These are phyloP conservation scores for Drosophila tristis DNA, from an alignment of 1,140 invertebrate genomes.

Conservation along the genomic window DNA sequence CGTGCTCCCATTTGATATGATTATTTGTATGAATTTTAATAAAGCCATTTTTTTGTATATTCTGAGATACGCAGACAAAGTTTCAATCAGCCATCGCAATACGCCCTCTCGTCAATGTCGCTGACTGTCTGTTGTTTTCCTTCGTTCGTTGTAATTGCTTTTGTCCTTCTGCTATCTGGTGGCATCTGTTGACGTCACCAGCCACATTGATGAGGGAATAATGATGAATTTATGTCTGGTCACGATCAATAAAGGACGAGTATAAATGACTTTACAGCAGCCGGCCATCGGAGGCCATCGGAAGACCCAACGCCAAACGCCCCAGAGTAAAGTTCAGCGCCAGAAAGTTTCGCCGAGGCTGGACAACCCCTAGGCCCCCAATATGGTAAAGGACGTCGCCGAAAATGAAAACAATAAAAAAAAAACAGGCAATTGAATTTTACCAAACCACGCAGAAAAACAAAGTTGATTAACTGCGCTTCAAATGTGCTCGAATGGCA, in stretches of 20 bases:
- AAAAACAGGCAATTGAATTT: slow-evolving; percentile 45
- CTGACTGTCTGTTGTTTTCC: not conserved
- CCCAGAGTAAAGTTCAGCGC: slow-evolving; percentile 19
- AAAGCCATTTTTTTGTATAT: slow-evolving; percentile 74
- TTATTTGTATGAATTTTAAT: slow-evolving; percentile 62
- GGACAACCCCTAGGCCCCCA: slow-evolving; percentile 23
- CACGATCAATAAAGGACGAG: slow-evolving; percentile 59
- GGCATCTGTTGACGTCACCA: slow-evolving; percentile 68
- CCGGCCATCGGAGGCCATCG: not conserved
- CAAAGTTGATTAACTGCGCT: slow-evolving; percentile 53
- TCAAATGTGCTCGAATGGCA: slow-evolving; percentile 32
- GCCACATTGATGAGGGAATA: slow-evolving; percentile 25
- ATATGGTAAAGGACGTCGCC: slow-evolving; percentile 36
- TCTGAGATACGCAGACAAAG: slow-evolving; percentile 17
- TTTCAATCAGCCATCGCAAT: slow-evolving; percentile 29
- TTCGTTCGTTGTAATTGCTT: slow-evolving; percentile 37
- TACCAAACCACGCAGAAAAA: slow-evolving; percentile 33
- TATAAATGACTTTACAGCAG: slow-evolving; percentile 49
- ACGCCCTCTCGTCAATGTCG: slow-evolving; percentile 16
- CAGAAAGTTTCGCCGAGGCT: slow-evolving; percentile 33
- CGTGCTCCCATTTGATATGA: not conserved
- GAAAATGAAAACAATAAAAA: slow-evolving; percentile 39
- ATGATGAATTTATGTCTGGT: slow-evolving; percentile 80
- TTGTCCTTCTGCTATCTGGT: slow-evolving; percentile 23
- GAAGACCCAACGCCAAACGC: slow-evolving; percentile 21